Evolutionary conservation across 2,113 vertebrate genomes (phyloP).

Genomic region (Petaurus breviceps): DNA sequence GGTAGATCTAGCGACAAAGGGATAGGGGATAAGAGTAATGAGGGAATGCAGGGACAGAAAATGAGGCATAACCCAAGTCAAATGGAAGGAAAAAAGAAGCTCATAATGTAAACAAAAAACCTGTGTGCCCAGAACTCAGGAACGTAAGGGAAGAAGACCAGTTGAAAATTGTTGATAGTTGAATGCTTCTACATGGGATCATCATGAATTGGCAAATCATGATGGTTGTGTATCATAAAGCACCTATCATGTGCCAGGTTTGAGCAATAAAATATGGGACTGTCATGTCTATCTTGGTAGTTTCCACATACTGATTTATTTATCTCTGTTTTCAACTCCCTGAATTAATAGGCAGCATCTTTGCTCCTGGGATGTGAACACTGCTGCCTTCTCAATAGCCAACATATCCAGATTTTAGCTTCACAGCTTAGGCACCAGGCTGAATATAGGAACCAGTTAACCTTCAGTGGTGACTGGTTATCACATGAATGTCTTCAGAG

Average conservation of each 20-base stretch:
- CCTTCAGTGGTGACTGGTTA: neutral
- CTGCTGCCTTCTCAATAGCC: neutral
- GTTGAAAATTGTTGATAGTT: neutral
- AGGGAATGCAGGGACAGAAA: neutral
- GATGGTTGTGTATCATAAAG: neutral
- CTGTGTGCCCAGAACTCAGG: neutral
- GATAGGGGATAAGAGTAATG: neutral
- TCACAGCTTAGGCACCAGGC: neutral
- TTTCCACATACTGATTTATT: neutral
- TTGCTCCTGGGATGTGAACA: neutral
- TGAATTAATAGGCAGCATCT: conserved; percentile 5
- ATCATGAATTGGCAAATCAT: neutral
- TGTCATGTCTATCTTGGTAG: neutral
- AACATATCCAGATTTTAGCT: conserved; percentile 4
- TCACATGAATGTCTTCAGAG: conserved; percentile 9
- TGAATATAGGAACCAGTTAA: neutral
- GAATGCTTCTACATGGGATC: neutral
- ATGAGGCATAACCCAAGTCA: neutral
- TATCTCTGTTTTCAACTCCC: neutral
- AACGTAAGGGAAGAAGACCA: neutral
- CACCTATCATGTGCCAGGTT: neutral
- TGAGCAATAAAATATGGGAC: neutral
- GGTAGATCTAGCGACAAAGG: neutral
- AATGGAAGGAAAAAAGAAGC: neutral
- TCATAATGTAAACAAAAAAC: neutral